A percentile compares a stretch with the other conserved stretches of the same genome.
phyloP scores from a whole-genome alignment of 1,140 invertebrate genomes.

The Chelonus insularis region DNA sequence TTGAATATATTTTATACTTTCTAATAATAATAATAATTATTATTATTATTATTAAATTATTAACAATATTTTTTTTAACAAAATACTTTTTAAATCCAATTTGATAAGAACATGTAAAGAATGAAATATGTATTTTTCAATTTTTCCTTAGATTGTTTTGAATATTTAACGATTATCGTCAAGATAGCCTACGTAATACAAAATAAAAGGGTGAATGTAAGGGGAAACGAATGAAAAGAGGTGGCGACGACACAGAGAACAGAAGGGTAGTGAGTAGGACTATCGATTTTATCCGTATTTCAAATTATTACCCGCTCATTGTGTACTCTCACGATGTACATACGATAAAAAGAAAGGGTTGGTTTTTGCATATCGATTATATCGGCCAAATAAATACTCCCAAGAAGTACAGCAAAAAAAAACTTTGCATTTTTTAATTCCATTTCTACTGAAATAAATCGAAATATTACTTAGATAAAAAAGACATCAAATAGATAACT shows the following conservation, averaged over 20 bases:
- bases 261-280: not conserved
- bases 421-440: no score
- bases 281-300: constrained; percentile 46
- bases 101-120: no score
- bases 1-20: no score
- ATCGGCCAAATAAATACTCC: not conserved
- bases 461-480: no score
- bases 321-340: constrained; percentile 9
- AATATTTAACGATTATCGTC: not conserved
- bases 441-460: no score
- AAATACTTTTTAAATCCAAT: not conserved
- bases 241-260: not conserved
- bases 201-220: constrained; percentile 10
- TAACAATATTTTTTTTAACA: no score
- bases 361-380: constrained; percentile 8
- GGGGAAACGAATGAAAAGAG: not conserved
- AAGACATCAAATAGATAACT: no score
- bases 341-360: constrained; percentile 6
- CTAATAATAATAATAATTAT: no score
- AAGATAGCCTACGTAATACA: not conserved
- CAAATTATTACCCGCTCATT: constrained; percentile 42
- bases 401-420: no score
- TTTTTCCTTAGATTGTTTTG: not conserved
- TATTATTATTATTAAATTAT: no score
- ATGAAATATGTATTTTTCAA: not conserved